Base-by-base conservation (phyloP, 2,888 invertebrate genomes). In the Meta bourneti region DNA sequence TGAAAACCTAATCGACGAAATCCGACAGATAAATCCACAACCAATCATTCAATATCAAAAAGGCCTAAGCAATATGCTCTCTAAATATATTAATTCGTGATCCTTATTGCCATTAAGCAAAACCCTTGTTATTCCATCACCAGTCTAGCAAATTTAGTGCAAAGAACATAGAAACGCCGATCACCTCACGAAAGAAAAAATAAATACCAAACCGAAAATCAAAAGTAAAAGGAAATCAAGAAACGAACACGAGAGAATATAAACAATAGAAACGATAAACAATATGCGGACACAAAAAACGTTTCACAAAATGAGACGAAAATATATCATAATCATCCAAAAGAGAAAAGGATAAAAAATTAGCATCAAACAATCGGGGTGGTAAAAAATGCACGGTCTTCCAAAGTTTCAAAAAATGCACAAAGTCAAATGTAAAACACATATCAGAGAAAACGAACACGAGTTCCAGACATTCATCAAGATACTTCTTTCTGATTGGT, bases 281-380 rank as follows among this genome's bases (percentile, higher is more conserved):
- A 87, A 87, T 82, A 87, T 79, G 82, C 8, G 48, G 74, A 83
- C 78, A 87, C 78, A 79, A 91, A 91, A 91, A 91, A 91, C 78
- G 78, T n/a, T 79, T 78, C 87, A 91, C 91, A 91, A 91, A 91
- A 91, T 72, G 78, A 71, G 91, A 91, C 75, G 78, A 91, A 91
- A 91, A 87, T 87, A 91, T 89, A 89, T 71, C 87, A 87, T 71
- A 75, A 87, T 86, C 72, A 91, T 87, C 83, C 87, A 91, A 91
- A 91, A 91, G 80, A 91, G 83, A 52, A 83, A 51, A 69, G 86
- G 75, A 77, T 52, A 87, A 81, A 80, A 90, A 90, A 85, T 86
- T 70, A 71, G 75, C 71, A 90, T 71, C 90, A 90, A 78, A 82
- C 75, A 74, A 78, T 78, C 78, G 87, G 91, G 78, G 49, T 7